Base-by-base conservation (phyloP, 2,797 vertebrate genomes). In the Pseudochromis fuscus region DNA sequence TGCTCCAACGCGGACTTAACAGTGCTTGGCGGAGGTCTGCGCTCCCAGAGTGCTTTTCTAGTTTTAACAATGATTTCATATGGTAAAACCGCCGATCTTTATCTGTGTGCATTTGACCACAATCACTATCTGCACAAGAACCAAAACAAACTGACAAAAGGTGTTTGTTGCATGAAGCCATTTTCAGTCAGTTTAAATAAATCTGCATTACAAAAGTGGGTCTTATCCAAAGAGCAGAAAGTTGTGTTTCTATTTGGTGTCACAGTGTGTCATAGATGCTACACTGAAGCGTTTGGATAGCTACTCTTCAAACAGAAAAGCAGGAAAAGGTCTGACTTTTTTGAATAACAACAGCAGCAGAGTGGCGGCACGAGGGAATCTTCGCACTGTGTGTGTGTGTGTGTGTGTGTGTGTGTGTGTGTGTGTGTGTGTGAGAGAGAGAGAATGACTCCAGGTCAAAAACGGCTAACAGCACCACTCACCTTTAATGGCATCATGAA, bases 401-500 rank as follows among this genome's bases (percentile, higher is more conserved):
- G n/a, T n/a, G n/a, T n/a, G n/a, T n/a, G n/a, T n/a, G n/a, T n/a
- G n/a, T n/a, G n/a, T n/a, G n/a, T n/a, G n/a, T n/a, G n/a, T n/a
- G n/a, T n/a, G n/a, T n/a, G n/a, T n/a, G n/a, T n/a, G n/a, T n/a
- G n/a, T n/a, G n/a, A n/a, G n/a, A n/a, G n/a, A n/a, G n/a, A n/a
- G n/a, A n/a, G 24, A 62, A 65, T 19, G 31, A 15, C 67, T 44
- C 6, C 0, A 1, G 40, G 56, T 69, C 15, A 69, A 21, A 40
- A 72, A 24, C 0, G 49, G 24, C 59, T 67, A 23, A 40, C 12
- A 5, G 52, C 1, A n/a, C 40, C 21, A 75, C 90, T 89, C 83
- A 98, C 98, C 97, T 96, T 96, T 96, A 92, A 95, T 87, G 86
- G 93, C 50, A 19, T 96, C 95, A 65, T 99, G 95, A 79, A 98